These are phyloP conservation scores for Eulithis prunata DNA, from an alignment of 2,888 invertebrate species.

Conservation along the genomic window DNA sequence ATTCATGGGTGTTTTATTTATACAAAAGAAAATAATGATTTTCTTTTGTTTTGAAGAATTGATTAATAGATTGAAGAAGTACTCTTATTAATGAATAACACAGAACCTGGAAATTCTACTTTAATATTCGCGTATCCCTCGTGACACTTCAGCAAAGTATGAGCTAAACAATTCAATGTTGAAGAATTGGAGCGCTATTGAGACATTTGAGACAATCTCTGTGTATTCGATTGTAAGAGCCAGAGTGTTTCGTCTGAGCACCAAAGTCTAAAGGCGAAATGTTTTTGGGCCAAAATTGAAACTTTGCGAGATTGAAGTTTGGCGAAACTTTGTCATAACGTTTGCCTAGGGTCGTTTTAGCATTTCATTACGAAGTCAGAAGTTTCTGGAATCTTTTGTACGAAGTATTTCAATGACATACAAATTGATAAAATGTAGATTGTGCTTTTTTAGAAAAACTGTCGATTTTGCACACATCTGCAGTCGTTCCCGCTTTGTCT, in stretches of 20 bases:
- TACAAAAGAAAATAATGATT: too few species aligned
- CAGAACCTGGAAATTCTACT: too few species aligned
- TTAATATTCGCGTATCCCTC: too few species aligned
- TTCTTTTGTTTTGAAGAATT: too few species aligned
- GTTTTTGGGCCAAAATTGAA: conserved; percentile 21
- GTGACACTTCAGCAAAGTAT: not conserved
- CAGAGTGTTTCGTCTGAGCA: conserved; percentile 3
- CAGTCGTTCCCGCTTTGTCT: too few species aligned
- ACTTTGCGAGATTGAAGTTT: conserved; percentile 26
- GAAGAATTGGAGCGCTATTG: conserved; percentile 5
- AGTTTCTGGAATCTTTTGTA: conserved; percentile 22
- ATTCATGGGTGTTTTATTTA: too few species aligned
- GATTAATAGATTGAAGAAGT: too few species aligned
- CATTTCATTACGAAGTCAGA: conserved; percentile 25
- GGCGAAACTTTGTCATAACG: conserved; percentile 23
- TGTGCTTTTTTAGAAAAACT: not conserved
- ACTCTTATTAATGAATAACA: too few species aligned
- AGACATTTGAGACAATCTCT: conserved; percentile 4
- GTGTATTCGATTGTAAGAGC: conserved; percentile 6
- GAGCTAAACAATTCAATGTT: not conserved
- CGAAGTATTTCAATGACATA: conserved; percentile 16
- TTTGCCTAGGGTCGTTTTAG: conserved; percentile 27
- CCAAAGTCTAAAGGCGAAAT: conserved; percentile 8
- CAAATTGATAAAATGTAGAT: not conserved
- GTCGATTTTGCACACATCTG: too few species aligned